phyloP scores from a whole-genome alignment of 2,888 invertebrate genomes.

The Hemistola chrysoprasaria region DNA sequence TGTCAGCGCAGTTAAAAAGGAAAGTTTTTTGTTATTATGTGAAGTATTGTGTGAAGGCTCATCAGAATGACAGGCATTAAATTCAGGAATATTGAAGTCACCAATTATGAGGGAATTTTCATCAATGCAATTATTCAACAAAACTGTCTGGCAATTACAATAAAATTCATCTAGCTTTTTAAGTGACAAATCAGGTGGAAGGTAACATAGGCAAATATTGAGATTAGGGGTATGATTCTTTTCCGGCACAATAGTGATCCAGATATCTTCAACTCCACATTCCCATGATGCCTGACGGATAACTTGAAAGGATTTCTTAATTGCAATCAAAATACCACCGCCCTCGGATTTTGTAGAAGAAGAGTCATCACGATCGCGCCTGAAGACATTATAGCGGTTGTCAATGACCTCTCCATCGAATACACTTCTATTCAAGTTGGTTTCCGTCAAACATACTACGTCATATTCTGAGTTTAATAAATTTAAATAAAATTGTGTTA shows the following conservation, averaged over 20 bases:
- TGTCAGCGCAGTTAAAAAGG: not conserved
- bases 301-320: slow-evolving; percentile 5
- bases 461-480: no score
- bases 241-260: slow-evolving; percentile 7
- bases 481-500: slow-evolving; percentile 8
- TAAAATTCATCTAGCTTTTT: slow-evolving; percentile 1
- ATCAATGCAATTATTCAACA: not conserved
- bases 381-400: not conserved
- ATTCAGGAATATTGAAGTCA: no score
- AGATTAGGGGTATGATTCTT: not conserved
- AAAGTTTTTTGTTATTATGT: not conserved
- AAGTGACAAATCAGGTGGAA: slow-evolving; percentile 2
- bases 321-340: not conserved
- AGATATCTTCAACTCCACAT: no score
- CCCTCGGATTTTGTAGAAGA: not conserved
- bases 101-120: slow-evolving; percentile 5
- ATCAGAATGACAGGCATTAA: slow-evolving; percentile 1
- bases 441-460: no score
- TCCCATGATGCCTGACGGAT: slow-evolving; percentile 21
- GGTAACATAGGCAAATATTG: slow-evolving; percentile 11
- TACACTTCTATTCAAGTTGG: no score
- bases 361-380: not conserved
- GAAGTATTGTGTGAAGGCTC: not conserved
- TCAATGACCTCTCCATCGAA: not conserved
- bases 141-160: slow-evolving; percentile 3